These are phyloP conservation scores for Leptinotarsa rubiginosa DNA, from an alignment of 2,888 invertebrate genomes.

Conservation along the genomic window DNA sequence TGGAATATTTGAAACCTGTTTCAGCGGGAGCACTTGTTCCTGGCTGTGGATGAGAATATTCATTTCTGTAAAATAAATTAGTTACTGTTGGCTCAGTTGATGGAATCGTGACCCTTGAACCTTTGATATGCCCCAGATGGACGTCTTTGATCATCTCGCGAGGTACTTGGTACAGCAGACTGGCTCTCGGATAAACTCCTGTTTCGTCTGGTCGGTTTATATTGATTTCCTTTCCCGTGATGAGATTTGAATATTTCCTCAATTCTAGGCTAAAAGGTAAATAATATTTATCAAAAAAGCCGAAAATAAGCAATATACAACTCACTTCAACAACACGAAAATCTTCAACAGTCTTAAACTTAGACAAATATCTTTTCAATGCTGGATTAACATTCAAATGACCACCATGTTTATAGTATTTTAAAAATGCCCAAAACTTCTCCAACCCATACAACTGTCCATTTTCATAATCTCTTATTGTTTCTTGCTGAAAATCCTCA, in stretches of 20 bases:
- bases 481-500: constrained; percentile 95
- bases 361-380: constrained; percentile 78
- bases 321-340: constrained; percentile 83
- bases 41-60: constrained; percentile 57
- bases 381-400: constrained; percentile 81
- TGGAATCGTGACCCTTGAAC: constrained; percentile 36
- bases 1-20: constrained; percentile 57
- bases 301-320: not conserved
- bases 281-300: constrained; percentile 26
- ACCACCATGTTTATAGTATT: constrained; percentile 89
- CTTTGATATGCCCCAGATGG: constrained; percentile 49
- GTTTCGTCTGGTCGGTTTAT: constrained; percentile 69
- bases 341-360: constrained; percentile 90
- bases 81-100: not conserved
- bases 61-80: constrained; percentile 47
- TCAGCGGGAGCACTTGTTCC: constrained; percentile 64
- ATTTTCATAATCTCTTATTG: constrained; percentile 87
- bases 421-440: constrained; percentile 99
- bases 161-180: constrained; percentile 51
- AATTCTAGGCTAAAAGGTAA: constrained; percentile 70
- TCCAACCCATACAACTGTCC: constrained; percentile 98
- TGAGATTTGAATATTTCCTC: constrained; percentile 70
- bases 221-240: constrained; percentile 65
- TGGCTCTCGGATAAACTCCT: constrained; percentile 77
- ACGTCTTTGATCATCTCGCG: constrained; percentile 49